phyloP scores from a whole-genome alignment of 2,888 invertebrate genomes.

The Anticlea derivata region DNA sequence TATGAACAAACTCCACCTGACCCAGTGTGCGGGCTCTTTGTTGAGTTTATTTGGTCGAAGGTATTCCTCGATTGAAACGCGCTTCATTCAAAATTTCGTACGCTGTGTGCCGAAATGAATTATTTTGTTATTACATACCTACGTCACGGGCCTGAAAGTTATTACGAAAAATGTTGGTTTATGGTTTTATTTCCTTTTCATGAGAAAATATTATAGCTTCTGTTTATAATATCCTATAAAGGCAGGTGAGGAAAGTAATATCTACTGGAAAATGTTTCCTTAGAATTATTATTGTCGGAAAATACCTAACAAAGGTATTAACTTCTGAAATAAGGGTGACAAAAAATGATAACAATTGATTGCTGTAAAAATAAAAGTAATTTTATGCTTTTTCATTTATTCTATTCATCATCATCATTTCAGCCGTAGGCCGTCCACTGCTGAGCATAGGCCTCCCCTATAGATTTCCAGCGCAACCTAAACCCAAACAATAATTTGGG shows the following conservation, averaged over 20 bases:
- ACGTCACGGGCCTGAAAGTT: constrained; percentile 21
- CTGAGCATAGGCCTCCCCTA: too few relatives aligned
- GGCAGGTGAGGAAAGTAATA: constrained; percentile 12
- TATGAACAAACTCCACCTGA: constrained; percentile 47
- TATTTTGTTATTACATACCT: constrained; percentile 32
- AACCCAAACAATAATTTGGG: too few relatives aligned
- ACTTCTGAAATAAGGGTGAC: too few relatives aligned
- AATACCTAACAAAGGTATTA: neutral
- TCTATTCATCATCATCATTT: too few relatives aligned
- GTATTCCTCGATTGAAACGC: constrained; percentile 39
- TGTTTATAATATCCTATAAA: constrained; percentile 14
- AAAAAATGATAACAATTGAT: too few relatives aligned
- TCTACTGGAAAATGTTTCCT: neutral
- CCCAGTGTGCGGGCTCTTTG: constrained; percentile 42
- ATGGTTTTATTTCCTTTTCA: constrained; percentile 21
- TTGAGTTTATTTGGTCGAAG: constrained; percentile 38
- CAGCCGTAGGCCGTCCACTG: too few relatives aligned
- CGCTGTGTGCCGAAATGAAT: constrained; percentile 29
- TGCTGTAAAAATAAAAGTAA: too few relatives aligned
- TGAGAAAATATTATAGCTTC: constrained; percentile 23
- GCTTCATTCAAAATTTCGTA: constrained; percentile 39
- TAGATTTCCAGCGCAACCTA: too few relatives aligned
- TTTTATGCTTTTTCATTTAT: too few relatives aligned
- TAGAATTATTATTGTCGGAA: neutral
- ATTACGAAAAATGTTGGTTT: constrained; percentile 27